Percentiles rank a stretch among this genome's conserved stretches.
Conservation (phyloP, 53 echinoderm and acorn worm species). For the Actinopyga echinites region DNA sequence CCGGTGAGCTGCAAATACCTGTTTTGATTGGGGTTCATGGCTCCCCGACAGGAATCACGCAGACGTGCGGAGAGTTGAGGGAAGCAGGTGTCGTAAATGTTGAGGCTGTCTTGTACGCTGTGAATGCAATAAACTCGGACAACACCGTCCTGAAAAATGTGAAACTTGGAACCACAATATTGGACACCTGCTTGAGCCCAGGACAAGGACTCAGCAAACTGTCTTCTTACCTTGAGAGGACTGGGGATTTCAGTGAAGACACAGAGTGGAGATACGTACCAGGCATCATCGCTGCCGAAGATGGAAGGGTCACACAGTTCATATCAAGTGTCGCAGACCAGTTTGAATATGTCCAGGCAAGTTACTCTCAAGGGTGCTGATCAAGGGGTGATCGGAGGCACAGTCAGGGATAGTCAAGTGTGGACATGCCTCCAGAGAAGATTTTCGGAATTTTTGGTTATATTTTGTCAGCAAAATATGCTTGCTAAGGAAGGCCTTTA, state of each 20-base stretch:
- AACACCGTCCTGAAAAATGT: slow-evolving; percentile 63
- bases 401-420: no score
- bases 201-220: slow-evolving; percentile 68
- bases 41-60: slow-evolving; percentile 24
- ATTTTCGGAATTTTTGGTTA: no score
- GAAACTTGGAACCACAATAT: slow-evolving; percentile 61
- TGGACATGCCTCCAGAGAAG: no score
- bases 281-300: slow-evolving; percentile 72
- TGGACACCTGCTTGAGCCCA: slow-evolving; percentile 75
- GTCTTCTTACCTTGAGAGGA: slow-evolving; percentile 64
- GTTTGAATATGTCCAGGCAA: slow-evolving; percentile 75
- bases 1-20: slow-evolving; percentile 74
- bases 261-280: slow-evolving; percentile 60
- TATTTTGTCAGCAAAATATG: no score
- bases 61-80: slow-evolving; percentile 65
- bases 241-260: neutral
- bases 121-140: slow-evolving; percentile 67
- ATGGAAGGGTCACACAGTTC: slow-evolving; percentile 34
- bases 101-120: slow-evolving; percentile 82
- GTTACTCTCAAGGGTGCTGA: no score
- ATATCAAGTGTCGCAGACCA: slow-evolving; percentile 56
- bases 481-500: no score
- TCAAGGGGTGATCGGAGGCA: no score
- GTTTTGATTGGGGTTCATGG: slow-evolving; percentile 76
- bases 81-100: slow-evolving; percentile 62